Evolutionary conservation across 2,888 invertebrate species (phyloP).

Genomic region (Eueremaeus valkanovi): DNA sequence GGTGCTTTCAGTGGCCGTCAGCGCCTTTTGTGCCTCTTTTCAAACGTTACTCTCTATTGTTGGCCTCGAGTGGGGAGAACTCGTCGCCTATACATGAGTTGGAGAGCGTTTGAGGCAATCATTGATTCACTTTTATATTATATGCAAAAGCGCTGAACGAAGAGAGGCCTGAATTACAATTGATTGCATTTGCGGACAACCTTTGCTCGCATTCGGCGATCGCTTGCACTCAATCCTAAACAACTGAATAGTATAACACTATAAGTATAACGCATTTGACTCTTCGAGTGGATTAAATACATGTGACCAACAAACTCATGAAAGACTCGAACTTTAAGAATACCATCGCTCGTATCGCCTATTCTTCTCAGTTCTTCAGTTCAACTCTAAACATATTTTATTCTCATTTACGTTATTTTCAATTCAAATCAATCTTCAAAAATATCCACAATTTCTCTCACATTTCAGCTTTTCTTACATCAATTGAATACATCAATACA

Average conservation of each 20-base stretch:
- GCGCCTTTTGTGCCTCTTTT: slow-evolving; percentile 23
- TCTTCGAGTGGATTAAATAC: slow-evolving; percentile 43
- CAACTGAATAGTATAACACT: background rate
- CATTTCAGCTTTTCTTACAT: too few relatives aligned
- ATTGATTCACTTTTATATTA: slow-evolving; percentile 31
- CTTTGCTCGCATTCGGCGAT: slow-evolving; percentile 27
- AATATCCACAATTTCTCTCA: too few relatives aligned
- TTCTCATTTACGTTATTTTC: too few relatives aligned
- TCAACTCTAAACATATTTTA: too few relatives aligned
- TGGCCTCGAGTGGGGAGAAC: slow-evolving; percentile 26
- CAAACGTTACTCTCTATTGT: slow-evolving; percentile 15
- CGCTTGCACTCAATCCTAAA: slow-evolving; percentile 1
- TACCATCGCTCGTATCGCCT: background rate
- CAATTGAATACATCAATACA: too few relatives aligned
- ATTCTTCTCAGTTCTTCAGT: background rate
- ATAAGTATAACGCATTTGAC: slow-evolving; percentile 33
- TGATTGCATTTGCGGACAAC: slow-evolving; percentile 34
- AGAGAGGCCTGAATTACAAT: slow-evolving; percentile 33
- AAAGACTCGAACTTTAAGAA: slow-evolving; percentile 5
- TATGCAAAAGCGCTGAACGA: slow-evolving; percentile 27
- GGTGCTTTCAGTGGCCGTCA: slow-evolving; percentile 31
- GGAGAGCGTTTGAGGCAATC: slow-evolving; percentile 29
- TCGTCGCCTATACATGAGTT: slow-evolving; percentile 31
- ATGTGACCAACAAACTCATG: slow-evolving; percentile 34
- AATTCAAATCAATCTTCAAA: background rate